These are phyloP conservation scores for Fregetta grallaria DNA, from an alignment of 2,113 vertebrate species.

Conservation along the genomic window DNA sequence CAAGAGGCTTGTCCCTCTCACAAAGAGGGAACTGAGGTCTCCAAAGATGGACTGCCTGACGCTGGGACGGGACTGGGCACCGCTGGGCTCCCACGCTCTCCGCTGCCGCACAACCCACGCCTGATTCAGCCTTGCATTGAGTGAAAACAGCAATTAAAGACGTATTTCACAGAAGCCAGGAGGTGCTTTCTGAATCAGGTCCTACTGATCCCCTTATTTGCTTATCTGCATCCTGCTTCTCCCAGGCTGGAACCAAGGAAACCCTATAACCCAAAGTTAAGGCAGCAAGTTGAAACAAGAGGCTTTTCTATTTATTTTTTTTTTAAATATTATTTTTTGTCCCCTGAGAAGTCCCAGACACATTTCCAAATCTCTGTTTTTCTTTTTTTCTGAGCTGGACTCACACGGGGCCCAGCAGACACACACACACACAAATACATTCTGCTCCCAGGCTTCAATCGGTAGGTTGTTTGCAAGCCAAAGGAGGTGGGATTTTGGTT, in stretches of 20 bases:
- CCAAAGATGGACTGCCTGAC: accelerated
- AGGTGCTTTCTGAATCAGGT: background rate
- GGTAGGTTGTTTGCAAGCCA: slow-evolving; percentile 24
- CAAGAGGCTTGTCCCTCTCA: too few relatives aligned
- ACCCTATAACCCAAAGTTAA: background rate
- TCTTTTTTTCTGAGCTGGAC: background rate
- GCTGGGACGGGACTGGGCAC: background rate
- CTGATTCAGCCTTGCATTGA: background rate
- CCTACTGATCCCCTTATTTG: background rate
- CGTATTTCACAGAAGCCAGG: background rate
- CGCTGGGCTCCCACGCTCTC: background rate
- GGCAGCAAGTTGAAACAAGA: background rate
- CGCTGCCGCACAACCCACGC: background rate
- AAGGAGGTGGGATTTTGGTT: slow-evolving; percentile 40
- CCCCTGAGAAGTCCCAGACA: background rate
- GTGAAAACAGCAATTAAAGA: background rate
- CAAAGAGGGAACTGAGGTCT: background rate
- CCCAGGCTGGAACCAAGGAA: background rate
- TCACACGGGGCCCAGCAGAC: background rate
- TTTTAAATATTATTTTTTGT: background rate
- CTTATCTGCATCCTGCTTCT: background rate
- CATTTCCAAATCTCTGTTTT: background rate
- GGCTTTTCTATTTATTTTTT: background rate
- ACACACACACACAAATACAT: background rate
- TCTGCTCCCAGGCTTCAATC: slow-evolving; percentile 37